Percentiles rank a stretch among this genome's conserved stretches.
Conservation (phyloP, 2,888 invertebrate genomes). For the Cheilosia vernalis region DNA sequence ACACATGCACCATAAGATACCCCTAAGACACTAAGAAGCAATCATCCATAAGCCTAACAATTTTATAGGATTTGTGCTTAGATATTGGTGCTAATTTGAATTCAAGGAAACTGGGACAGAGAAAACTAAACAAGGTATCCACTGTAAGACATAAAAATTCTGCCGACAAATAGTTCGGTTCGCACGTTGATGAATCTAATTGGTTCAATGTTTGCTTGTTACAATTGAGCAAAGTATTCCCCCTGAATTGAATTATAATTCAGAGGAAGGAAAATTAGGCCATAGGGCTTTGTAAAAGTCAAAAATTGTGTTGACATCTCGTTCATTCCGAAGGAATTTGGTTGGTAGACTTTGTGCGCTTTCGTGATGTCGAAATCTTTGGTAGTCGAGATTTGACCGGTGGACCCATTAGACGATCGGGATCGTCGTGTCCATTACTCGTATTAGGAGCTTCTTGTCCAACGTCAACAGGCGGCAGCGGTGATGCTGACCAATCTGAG, state of each 20-base stretch:
- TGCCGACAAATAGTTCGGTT: slow-evolving; percentile 11
- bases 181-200: slow-evolving; percentile 8
- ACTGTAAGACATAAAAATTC: slow-evolving; percentile 2
- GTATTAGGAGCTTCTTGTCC: slow-evolving; percentile 66
- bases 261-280: slow-evolving; percentile 5
- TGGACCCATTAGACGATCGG: slow-evolving; percentile 82
- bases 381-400: slow-evolving; percentile 81
- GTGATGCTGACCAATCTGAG: slow-evolving; percentile 83
- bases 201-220: slow-evolving; percentile 6
- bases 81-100: not conserved
- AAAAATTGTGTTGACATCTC: slow-evolving; percentile 22
- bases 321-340: slow-evolving; percentile 73
- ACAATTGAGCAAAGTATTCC: slow-evolving; percentile 30
- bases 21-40: not conserved
- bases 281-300: slow-evolving; percentile 13
- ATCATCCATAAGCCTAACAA: not conserved
- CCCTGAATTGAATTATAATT: not conserved
- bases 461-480: slow-evolving; percentile 79
- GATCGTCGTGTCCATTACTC: slow-evolving; percentile 68
- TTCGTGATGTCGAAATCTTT: slow-evolving; percentile 78
- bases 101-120: not conserved
- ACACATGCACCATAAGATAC: not conserved
- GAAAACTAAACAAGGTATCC: not conserved
- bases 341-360: slow-evolving; percentile 71
- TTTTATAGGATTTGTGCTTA: not conserved